Conservation (phyloP, 2,888 invertebrate species). For the Formica aserva region DNA sequence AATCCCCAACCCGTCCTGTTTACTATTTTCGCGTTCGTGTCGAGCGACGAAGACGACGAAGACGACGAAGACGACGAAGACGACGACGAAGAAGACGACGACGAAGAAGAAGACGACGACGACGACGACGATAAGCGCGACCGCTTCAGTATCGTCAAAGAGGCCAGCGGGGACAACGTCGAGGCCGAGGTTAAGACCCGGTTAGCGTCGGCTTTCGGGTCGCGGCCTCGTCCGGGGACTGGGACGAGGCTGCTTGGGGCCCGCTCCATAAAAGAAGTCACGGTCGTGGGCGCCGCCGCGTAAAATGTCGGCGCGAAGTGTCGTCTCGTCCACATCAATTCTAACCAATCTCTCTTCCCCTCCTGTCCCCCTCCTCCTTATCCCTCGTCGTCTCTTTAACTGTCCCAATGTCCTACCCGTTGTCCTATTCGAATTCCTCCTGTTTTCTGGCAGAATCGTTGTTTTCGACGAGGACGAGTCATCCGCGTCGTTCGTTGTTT, state of each 20-base stretch:
- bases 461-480: conserved; percentile 43
- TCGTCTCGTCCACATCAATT: conserved; percentile 51
- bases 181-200: conserved; percentile 74
- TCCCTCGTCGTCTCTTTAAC: conserved; percentile 13
- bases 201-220: conserved; percentile 74
- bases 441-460: conserved; percentile 26
- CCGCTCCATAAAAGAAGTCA: conserved; percentile 55
- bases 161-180: conserved; percentile 61
- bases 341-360: conserved; percentile 29
- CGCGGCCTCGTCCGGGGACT: conserved; percentile 79
- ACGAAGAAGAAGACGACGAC: background rate
- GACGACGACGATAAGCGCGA: conserved; percentile 34
- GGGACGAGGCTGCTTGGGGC: conserved; percentile 76
- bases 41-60: conserved; percentile 2
- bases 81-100: background rate
- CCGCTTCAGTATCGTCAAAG: conserved; percentile 50
- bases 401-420: conserved; percentile 18
- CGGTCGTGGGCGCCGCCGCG: conserved; percentile 34
- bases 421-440: conserved; percentile 35
- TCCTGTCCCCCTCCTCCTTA: background rate
- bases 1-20: conserved; percentile 53
- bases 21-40: conserved; percentile 35
- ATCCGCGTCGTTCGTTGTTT: conserved; percentile 12
- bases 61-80: background rate
- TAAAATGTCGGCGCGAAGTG: conserved; percentile 33